Evolutionary conservation across 2,113 vertebrate species (phyloP), one percentile per base, ranked within the genome.

Genomic region (Cynoglossus semilaevis): DNA sequence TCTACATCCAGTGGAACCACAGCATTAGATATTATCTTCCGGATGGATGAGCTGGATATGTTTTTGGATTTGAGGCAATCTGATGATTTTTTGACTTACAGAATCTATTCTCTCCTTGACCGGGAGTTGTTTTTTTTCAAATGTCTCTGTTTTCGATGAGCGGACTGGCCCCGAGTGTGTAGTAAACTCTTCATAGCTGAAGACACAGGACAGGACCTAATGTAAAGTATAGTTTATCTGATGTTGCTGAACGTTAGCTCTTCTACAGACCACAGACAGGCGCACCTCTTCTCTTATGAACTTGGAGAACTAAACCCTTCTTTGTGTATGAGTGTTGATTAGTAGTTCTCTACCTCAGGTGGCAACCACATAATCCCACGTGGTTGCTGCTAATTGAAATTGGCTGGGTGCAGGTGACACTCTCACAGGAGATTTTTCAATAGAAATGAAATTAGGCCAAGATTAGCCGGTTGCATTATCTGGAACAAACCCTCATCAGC

Each of bases 81-180:
- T 78, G 86, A 86, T 85, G 84, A 85, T 79, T 82, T 87, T 88
- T 83, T 86, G 78, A 86, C 73, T 84, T 82, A 85, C 54, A 68
- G 74, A 73, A 85, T 81, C 64, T 68, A 42, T 67, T 66, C 63
- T 84, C 73, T 83, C 83, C 82, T 85, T 82, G 79, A 81, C 77
- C 70, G 56, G 66, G 65, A 71, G 79, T 29, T 29, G 59, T 73
- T 58, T 60, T 64, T 79, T 85, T 82, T 79, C 68, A 76, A 80
- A 70, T 60, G 63, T 75, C 63, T 67, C 58, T 75, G 57, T 71
- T 72, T 56, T 69, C 69, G 76, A 83, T 82, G 70, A 85, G 83
- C 64, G 69, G 41, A 56, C 53, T 1, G 10, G 66, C 80, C 80
- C 57, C 72, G 40, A 73, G 77, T 84, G 80, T 67, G 76, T 74